A percentile compares a stretch with the other conserved stretches of the same genome.
These are phyloP conservation scores for Spodoptera littoralis DNA, from an alignment of 2,888 invertebrate genomes.

Conservation along the genomic window DNA sequence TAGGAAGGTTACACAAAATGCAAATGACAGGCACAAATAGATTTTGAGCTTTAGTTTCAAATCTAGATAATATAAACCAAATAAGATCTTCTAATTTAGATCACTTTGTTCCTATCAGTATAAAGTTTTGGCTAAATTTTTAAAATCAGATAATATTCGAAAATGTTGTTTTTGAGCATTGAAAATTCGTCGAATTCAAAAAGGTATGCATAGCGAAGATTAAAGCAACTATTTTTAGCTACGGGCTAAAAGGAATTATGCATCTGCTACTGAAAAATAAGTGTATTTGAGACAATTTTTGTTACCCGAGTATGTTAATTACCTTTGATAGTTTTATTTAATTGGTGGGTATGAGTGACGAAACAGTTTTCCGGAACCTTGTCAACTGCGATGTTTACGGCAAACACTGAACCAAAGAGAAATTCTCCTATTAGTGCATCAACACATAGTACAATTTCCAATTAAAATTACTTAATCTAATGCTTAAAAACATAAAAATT, in stretches of 20 bases:
- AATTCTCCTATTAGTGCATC: slow-evolving; percentile 67
- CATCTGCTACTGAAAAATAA: slow-evolving; percentile 6
- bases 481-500: slow-evolving; percentile 1
- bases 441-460: slow-evolving; percentile 15
- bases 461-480: background rate
- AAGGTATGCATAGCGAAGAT: background rate
- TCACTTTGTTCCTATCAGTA: slow-evolving; percentile 21
- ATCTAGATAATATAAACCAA: background rate
- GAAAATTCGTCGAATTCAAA: slow-evolving; percentile 8
- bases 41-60: slow-evolving; percentile 24
- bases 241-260: background rate
- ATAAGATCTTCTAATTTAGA: slow-evolving; percentile 27
- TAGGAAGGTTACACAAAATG: slow-evolving; percentile 7
- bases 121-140: slow-evolving; percentile 11
- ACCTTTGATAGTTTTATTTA: slow-evolving; percentile 46
- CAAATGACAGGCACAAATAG: background rate
- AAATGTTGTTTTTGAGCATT: slow-evolving; percentile 31
- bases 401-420: slow-evolving; percentile 84
- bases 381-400: slow-evolving; percentile 69
- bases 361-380: slow-evolving; percentile 39
- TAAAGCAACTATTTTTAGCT: too few species aligned
- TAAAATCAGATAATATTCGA: too few species aligned
- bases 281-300: slow-evolving; percentile 2
- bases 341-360: slow-evolving; percentile 41
- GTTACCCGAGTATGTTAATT: slow-evolving; percentile 25